Evolutionary conservation across 2,797 vertebrate genomes (phyloP).

Genomic region (Argya squamiceps): DNA sequence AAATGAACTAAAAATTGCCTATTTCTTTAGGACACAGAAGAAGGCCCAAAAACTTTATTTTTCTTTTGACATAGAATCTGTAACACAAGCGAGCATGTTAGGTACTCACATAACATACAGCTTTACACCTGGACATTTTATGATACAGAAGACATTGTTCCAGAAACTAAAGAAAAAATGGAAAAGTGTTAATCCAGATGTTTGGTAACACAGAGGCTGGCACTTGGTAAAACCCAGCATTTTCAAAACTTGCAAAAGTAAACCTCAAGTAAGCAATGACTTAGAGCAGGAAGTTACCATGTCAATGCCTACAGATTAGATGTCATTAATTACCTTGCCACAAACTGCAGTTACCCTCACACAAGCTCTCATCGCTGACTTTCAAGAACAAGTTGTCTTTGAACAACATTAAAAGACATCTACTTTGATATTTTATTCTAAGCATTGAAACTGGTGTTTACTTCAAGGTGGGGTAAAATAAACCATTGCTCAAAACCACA

Average conservation of each 20-base stretch:
- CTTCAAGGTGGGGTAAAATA: not conserved
- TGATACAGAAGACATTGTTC: slow-evolving; percentile 17
- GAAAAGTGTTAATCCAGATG: not conserved
- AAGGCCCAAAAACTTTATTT: slow-evolving; percentile 46
- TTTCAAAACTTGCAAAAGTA: not conserved
- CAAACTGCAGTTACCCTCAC: not conserved
- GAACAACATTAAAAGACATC: not conserved
- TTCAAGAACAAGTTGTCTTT: not conserved
- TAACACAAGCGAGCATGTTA: not conserved
- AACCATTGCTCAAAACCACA: slow-evolving; percentile 1
- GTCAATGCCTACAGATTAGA: not conserved
- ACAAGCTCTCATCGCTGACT: not conserved
- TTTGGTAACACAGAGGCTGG: not conserved
- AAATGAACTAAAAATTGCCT: slow-evolving; percentile 21
- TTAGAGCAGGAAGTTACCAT: not conserved
- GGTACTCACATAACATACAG: slow-evolving; percentile 20
- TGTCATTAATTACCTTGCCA: not conserved
- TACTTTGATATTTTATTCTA: not conserved
- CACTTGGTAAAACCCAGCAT: not conserved
- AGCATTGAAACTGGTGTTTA: not conserved
- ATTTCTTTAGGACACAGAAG: slow-evolving; percentile 13
- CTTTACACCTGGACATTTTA: slow-evolving; percentile 26
- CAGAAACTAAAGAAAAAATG: slow-evolving; percentile 11
- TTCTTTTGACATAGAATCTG: slow-evolving; percentile 31
- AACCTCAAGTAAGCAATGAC: not conserved